Conservation (phyloP, 2,113 vertebrate genomes). For the Haliaeetus leucogaster region DNA sequence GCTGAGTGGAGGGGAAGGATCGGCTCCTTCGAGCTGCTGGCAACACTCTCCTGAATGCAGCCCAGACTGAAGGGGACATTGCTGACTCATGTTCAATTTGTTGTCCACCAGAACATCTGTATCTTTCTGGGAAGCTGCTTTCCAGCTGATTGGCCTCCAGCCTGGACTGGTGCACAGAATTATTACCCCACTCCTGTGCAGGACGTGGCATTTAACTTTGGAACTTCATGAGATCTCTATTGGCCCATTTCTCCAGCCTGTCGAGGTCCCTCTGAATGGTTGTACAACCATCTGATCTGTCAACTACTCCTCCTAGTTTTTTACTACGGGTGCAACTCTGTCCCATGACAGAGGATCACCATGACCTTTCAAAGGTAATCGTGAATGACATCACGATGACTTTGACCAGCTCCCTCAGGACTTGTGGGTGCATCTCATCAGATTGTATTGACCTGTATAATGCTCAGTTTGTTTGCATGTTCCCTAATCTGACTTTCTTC, state of each 20-base stretch:
- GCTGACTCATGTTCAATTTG: neutral
- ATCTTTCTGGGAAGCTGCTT: neutral
- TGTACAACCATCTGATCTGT: neutral
- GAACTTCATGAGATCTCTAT: neutral
- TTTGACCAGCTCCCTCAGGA: neutral
- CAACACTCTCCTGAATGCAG: neutral
- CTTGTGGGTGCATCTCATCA: neutral
- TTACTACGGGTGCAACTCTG: neutral
- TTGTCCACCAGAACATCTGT: accelerated
- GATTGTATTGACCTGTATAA: neutral
- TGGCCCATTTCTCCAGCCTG: neutral
- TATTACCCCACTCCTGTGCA: neutral
- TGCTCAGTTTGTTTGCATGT: neutral
- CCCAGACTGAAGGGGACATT: neutral
- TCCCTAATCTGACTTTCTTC: neutral
- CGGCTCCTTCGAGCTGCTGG: neutral
- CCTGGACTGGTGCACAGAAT: neutral
- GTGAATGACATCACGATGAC: neutral
- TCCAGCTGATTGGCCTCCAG: neutral
- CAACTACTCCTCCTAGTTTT: neutral
- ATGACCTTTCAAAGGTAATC: neutral
- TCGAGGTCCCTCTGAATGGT: neutral
- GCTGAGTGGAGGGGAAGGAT: neutral
- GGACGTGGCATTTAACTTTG: neutral
- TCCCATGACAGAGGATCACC: neutral